Conservation (phyloP, 2,797 vertebrate species). For the Tamandua tetradactyla region DNA sequence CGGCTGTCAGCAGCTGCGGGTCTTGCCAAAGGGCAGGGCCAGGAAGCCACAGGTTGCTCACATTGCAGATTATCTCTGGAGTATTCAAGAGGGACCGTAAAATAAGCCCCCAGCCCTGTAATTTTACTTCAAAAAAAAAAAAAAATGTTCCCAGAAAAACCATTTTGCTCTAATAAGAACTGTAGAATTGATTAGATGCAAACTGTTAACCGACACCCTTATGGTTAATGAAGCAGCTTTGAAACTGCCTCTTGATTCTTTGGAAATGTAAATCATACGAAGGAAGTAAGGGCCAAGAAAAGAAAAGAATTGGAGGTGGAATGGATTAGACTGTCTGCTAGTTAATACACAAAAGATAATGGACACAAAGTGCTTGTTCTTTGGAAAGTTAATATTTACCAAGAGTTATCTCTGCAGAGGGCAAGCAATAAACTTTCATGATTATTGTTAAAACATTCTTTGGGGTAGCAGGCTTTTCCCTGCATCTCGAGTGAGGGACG, state of each 20-base stretch:
- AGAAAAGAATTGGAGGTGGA: not conserved
- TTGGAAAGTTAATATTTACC: constrained; percentile 61
- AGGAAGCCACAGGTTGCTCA: not conserved
- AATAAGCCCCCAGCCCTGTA: not conserved
- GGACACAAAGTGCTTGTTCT: constrained; percentile 16
- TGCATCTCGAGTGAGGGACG: constrained; percentile 69
- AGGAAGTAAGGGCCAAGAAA: constrained; percentile 30
- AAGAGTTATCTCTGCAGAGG: constrained; percentile 16
- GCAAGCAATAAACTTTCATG: constrained; percentile 54
- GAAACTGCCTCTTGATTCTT: constrained; percentile 55
- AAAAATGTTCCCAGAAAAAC: constrained; percentile 54
- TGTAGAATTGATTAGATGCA: constrained; percentile 62
- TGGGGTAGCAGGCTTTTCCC: constrained; percentile 27
- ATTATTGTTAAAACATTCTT: constrained; percentile 57
- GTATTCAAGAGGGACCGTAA: constrained; percentile 2
- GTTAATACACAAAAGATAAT: not conserved
- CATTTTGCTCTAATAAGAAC: constrained; percentile 56
- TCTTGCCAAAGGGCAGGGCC: constrained; percentile 8
- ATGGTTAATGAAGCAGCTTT: constrained; percentile 48
- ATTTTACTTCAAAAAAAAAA: constrained; percentile 57
- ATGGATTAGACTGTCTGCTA: not conserved
- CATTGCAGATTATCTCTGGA: not conserved
- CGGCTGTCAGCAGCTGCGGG: constrained; percentile 32
- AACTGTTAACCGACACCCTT: constrained; percentile 53
- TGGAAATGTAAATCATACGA: constrained; percentile 53